phyloP scores from a whole-genome alignment of 1,140 invertebrate species.

The Drosophila truncata region DNA sequence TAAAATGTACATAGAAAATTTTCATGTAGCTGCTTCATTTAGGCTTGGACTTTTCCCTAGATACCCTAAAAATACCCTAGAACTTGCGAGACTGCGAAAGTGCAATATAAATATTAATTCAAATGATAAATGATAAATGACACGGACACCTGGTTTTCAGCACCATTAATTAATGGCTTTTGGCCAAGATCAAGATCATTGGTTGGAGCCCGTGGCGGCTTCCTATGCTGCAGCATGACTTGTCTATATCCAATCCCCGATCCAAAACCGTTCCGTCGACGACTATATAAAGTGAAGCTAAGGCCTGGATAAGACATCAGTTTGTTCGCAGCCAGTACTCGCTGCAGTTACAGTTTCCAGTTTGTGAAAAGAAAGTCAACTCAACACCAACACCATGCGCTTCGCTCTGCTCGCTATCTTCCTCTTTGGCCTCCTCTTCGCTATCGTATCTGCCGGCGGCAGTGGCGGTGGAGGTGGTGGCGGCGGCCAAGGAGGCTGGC shows the following conservation, averaged over 20 bases:
- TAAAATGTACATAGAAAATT: neutral
- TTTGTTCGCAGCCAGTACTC: slow-evolving; percentile 24
- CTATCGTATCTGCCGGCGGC: slow-evolving; percentile 31
- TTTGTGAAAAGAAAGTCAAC: neutral
- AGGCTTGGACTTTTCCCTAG: neutral
- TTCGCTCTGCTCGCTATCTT: slow-evolving; percentile 35
- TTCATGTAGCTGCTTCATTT: too few relatives aligned
- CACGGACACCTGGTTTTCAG: neutral
- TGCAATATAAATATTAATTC: neutral
- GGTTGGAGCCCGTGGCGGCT: neutral
- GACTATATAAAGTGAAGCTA: slow-evolving; percentile 24
- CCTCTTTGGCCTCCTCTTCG: slow-evolving; percentile 39
- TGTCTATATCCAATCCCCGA: neutral
- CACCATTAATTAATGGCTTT: slow-evolving; percentile 22
- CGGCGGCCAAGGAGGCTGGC: slow-evolving; percentile 20
- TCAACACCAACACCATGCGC: slow-evolving; percentile 23
- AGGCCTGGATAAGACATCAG: slow-evolving; percentile 19
- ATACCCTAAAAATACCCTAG: slow-evolving; percentile 3
- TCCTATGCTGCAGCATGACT: slow-evolving; percentile 34
- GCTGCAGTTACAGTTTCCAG: slow-evolving; percentile 20
- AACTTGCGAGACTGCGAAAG: neutral
- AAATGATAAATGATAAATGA: slow-evolving; percentile 3
- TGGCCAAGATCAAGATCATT: slow-evolving; percentile 35
- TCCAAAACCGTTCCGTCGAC: neutral
- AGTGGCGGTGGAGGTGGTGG: slow-evolving; percentile 22